Evolutionary conservation across 2,888 invertebrate species (phyloP), one percentile per base, ranked within the genome.

Genomic region (Rhogogaster chlorosoma): DNA sequence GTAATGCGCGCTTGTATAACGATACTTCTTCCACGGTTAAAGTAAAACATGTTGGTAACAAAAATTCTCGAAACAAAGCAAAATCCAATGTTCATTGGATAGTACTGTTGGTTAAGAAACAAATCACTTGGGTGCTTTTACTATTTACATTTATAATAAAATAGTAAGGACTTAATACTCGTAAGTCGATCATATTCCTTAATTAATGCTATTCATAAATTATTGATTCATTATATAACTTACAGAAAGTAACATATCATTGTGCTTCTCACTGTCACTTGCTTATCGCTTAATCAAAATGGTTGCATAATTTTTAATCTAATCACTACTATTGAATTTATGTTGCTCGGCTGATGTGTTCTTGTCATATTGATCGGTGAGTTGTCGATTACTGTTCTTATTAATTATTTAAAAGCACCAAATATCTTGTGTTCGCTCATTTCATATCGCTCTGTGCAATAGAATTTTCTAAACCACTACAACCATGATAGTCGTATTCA

Each of bases 231-330:
- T 70, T 70, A 70, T 36, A 36, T 36, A 36, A 36, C 70, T 18
- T 32, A 18, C 15, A 36, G 7, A 70, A 70, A 36, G 36, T 70
- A 32, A 36, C n/a, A 6, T 70, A 18, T 70, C 70, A 70, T 70
- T 70, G 36, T 36, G 70, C 70, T n/a, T n/a, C n/a, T n/a, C 32
- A 70, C 18, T 70, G 36, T 70, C 36, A 70, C 70, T 6, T 7
- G 18, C 36, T 32, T 70, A n/a, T 61, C 32, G 36, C 6, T 70
- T 29, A 15, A 18, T 70, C 1, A 70, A 36, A 36, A 32, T 29
- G 26, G n/a, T 70, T 36, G 32, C 18, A 70, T 70, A 70, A 70
- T 36, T 70, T 15, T 32, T 70, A 70, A 70, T 36, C 70, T 70
- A 70, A 29, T 36, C 22, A 36, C 32, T 36, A 7, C 5, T 18